phyloP scores from a whole-genome alignment of 2,888 invertebrate genomes.

The Mechanitis messenoides region DNA sequence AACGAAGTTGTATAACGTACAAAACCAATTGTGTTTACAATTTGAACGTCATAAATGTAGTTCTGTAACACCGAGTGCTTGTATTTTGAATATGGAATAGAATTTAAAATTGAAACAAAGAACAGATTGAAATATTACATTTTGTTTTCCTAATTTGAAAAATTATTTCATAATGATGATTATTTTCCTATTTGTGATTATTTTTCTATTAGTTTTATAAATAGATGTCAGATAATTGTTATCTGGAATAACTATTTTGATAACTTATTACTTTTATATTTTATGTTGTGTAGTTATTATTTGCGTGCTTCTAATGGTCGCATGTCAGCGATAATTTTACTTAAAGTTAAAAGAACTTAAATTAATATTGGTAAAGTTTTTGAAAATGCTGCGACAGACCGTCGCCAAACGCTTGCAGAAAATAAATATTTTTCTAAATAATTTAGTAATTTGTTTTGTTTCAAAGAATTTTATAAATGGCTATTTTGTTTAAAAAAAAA shows the following conservation, averaged over 20 bases:
- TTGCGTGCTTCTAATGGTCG: constrained; percentile 11
- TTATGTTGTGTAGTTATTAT: not conserved
- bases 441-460: too few relatives aligned
- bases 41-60: constrained; percentile 13
- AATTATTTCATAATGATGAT: not conserved
- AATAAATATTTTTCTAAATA: not conserved
- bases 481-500: too few relatives aligned
- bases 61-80: constrained; percentile 1
- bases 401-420: not conserved
- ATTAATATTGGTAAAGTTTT: constrained; percentile 1
- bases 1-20: constrained; percentile 29
- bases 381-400: not conserved
- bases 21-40: constrained; percentile 27
- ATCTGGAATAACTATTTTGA: too few relatives aligned
- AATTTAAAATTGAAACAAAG: constrained; percentile 5
- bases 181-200: too few relatives aligned
- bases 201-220: not conserved
- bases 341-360: not conserved
- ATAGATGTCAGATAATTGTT: not conserved
- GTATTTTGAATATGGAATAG: too few relatives aligned
- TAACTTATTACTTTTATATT: not conserved
- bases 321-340: constrained; percentile 20
- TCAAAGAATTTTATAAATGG: too few relatives aligned
- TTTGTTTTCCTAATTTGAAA: not conserved
- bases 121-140: too few relatives aligned